Percentiles rank a stretch among this genome's conserved stretches.
phyloP scores from a whole-genome alignment of 2,888 invertebrate genomes.

The Scrobipalpa atriplicella region DNA sequence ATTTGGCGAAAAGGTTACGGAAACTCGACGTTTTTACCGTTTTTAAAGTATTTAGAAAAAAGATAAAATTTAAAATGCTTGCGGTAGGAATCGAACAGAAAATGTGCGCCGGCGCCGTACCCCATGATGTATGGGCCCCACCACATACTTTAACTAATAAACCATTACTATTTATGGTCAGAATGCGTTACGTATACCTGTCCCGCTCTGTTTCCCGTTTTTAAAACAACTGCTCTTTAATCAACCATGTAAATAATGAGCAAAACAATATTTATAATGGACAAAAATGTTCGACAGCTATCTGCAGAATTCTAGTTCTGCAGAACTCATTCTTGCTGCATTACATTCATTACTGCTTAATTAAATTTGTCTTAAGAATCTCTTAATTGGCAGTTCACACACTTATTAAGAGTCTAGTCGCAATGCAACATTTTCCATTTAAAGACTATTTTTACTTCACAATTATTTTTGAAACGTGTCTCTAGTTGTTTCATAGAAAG shows the following conservation, averaged over 20 bases:
- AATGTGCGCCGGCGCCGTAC: conserved; percentile 71
- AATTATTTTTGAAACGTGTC: background rate
- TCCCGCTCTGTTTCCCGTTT: conserved; percentile 42
- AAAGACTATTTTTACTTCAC: conserved; percentile 17
- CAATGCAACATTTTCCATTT: conserved; percentile 11
- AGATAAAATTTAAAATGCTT: conserved; percentile 4
- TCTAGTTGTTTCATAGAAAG: conserved; percentile 43
- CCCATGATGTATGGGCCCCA: conserved; percentile 72
- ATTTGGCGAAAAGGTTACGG: conserved; percentile 29
- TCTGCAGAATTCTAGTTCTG: conserved; percentile 17
- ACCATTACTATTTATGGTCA: conserved; percentile 60
- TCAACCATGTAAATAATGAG: conserved; percentile 29
- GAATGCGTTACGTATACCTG: conserved; percentile 56
- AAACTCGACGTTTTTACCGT: background rate
- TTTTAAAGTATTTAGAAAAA: conserved; percentile 20
- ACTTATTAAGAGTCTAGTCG: conserved; percentile 22
- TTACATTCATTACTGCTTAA: conserved; percentile 28
- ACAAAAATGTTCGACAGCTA: conserved; percentile 15
- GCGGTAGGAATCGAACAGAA: conserved; percentile 57
- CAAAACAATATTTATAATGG: conserved; percentile 25
- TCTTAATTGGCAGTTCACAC: conserved; percentile 40
- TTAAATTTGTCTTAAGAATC: conserved; percentile 32
- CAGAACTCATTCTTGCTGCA: conserved; percentile 24
- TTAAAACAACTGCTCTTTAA: conserved; percentile 11
- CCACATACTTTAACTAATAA: conserved; percentile 71